Conservation (phyloP, 2,888 invertebrate species). For the Oligia latruncula region DNA sequence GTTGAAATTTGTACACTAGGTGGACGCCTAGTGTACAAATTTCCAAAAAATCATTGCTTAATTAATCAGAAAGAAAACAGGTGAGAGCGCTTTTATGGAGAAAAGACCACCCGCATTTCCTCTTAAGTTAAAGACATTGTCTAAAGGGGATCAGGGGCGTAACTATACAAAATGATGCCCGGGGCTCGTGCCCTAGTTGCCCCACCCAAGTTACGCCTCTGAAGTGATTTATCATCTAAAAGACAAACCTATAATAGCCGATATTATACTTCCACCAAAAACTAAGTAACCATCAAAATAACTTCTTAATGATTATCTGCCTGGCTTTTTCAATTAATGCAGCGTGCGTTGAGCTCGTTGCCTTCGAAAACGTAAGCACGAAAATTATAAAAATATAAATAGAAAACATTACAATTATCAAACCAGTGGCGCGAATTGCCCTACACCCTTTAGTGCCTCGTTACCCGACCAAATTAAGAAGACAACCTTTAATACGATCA, state of each 20-base stretch:
- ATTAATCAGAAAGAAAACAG: no score
- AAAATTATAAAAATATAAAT: constrained; percentile 50
- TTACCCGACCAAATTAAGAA: constrained; percentile 68
- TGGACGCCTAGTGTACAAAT: no score
- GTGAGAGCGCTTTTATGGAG: no score
- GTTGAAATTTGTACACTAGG: no score
- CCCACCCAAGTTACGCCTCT: no score
- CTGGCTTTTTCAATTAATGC: constrained; percentile 12
- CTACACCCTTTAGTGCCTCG: constrained; percentile 80
- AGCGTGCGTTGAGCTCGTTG: constrained; percentile 5
- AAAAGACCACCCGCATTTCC: no score
- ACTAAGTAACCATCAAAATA: constrained; percentile 13
- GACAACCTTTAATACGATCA: constrained; percentile 36
- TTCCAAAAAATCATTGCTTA: no score
- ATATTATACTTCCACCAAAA: constrained; percentile 1
- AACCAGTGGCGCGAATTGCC: constrained; percentile 63
- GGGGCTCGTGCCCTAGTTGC: no score
- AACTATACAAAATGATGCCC: no score
- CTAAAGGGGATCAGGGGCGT: no score
- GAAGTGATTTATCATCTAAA: not conserved
- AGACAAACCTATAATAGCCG: constrained; percentile 20
- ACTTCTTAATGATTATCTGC: no score
- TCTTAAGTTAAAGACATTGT: no score
- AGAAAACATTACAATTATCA: constrained; percentile 59
- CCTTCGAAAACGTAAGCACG: constrained; percentile 21